Evolutionary conservation across 1,140 invertebrate species (phyloP), one percentile per base, ranked within the genome.

Genomic region (Heliconius melpomene): DNA sequence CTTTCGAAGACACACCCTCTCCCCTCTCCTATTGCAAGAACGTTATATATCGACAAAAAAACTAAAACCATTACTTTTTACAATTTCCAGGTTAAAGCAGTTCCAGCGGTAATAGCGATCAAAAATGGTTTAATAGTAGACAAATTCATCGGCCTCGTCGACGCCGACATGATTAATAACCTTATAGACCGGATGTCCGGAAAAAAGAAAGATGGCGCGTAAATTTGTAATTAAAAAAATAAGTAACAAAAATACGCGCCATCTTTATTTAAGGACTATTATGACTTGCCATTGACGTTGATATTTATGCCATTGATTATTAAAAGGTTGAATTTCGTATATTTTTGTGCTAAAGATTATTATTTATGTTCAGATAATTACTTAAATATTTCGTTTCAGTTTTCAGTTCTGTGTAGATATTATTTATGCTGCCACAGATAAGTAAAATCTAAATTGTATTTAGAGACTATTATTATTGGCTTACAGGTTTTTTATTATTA

Each of bases 81-180:
- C 60, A 11, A 26, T 16, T 66, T 75, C 26, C 86, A 94, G 93
- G 98, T 99, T 23, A 97, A 98, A 93, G 98, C 98, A 70, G 98
- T 99, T 11, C 98, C 98, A 50, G 98, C 98, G 1, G 97, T 99
- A 0, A 95, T 99, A 88, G 98, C 97, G 13, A 96, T 99, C 38
- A 97, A 97, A 79, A 97, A 98, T 94, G 98, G 98, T 0, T 95
- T 98, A 78, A 96, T 98, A 72, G 96, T 98, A 7, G 98, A 98
- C 87, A 98, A 98, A 92, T 99, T 99, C 92, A 97, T 99, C 86
- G 98, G 98, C 0, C 90, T 99, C 36, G 96, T 97, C 20, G 98
- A 99, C 86, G 96, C 97, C 20, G 96, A 97, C 82, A 97, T 97
- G 95, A 97, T 99, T 83, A 96, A 97, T 79, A 96, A 96, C 84